Base-by-base conservation (phyloP, 2,113 vertebrate species). In the Mus pahari region DNA sequence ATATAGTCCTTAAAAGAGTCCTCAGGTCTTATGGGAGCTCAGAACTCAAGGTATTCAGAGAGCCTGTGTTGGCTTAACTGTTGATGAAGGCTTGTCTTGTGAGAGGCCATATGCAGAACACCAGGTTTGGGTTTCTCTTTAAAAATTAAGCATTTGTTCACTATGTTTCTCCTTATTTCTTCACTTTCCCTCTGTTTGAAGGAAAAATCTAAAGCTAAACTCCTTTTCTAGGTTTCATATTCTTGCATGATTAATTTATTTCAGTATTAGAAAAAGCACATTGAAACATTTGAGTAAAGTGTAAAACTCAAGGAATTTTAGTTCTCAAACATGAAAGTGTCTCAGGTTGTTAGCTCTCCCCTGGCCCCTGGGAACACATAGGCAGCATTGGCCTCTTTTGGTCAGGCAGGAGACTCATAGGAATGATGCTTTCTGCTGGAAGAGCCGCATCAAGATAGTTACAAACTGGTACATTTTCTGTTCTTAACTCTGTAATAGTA, bases 211-310 rank as follows among this genome's bases (percentile, higher is more conserved):
- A 73, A 39, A 88, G 22, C 22, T 39, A 28, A 70, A 14, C 33
- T n/a, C 33, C 26, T 22, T 19, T 24, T 66, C 8, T 3, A 48
- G 31, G 42, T 86, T 86, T 89, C 42, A n/a, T 71, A 60, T 70
- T 95, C 45, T 96, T 86, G 2, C 70, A 39, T 74, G n/a, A 45
- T 20, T n/a, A 45, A 0, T 78, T 86, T 96, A 78, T 58, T 93
- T 77, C 79, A 94, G 33, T 86, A 82, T 77, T 86, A 73, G 68
- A 71, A 91, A 62, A 82, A 70, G 3, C 68, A 53, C 16, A 71
- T 75, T 88, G 64, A 96, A 81, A 89, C 92, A 86, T 86, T 96
- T 60, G 53, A 77, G 36, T 83, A 33, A 19, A 88, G 70, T 90
- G 62, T 92, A 75, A 86, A 94, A 84, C 89, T 86, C 31, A 88